Evolutionary conservation across 64 coral and sea anemone species (phyloP).

Genomic region (Acropora yongei): DNA sequence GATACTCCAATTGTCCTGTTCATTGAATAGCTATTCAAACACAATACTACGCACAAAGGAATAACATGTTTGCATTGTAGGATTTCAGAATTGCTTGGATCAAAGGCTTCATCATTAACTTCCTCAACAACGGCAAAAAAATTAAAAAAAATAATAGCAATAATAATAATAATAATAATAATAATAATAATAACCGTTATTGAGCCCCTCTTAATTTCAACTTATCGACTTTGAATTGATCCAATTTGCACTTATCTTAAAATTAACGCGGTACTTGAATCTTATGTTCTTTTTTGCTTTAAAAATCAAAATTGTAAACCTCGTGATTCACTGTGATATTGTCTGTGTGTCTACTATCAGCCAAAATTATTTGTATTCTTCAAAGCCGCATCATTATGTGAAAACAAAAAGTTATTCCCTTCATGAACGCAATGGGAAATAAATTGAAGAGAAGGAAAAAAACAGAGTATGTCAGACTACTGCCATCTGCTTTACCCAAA

Average conservation of each 20-base stretch:
- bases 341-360: conserved; percentile 11
- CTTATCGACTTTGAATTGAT: background rate
- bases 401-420: too few relatives aligned
- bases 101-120: background rate
- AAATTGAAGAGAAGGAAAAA: background rate
- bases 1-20: background rate
- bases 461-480: background rate
- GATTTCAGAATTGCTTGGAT: conserved; percentile 7
- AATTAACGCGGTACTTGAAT: background rate
- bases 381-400: background rate
- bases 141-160: too few relatives aligned
- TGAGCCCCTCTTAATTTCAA: conserved; percentile 7
- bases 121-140: background rate
- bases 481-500: background rate
- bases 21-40: conserved; percentile 10
- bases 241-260: background rate
- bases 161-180: too few relatives aligned
- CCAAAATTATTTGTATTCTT: conserved; percentile 43
- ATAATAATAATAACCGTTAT: background rate
- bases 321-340: conserved; percentile 19
- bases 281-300: background rate
- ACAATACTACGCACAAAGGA: conserved; percentile 1
- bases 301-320: conserved; percentile 29
- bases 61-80: conserved; percentile 38
- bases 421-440: background rate